A percentile compares a stretch with the other conserved stretches of the same genome.
These are phyloP conservation scores for Echinops telfairi DNA, from an alignment of 2,113 vertebrate genomes.

Conservation along the genomic window DNA sequence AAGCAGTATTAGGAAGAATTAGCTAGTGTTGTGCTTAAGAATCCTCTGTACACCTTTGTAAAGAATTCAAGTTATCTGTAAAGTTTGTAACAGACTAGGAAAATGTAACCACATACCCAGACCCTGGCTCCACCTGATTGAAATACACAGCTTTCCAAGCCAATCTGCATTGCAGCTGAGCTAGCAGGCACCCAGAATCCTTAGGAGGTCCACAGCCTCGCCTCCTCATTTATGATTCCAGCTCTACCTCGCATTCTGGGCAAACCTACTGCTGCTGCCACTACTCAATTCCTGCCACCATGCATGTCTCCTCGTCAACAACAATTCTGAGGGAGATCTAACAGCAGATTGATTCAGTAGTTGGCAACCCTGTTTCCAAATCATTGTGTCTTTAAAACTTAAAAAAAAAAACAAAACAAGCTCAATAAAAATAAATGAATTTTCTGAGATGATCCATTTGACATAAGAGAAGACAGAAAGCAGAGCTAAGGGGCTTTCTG, in stretches of 20 bases:
- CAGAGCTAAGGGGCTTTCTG: background rate
- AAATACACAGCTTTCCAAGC: background rate
- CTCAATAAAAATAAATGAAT: background rate
- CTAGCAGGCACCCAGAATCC: background rate
- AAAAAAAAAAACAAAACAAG: background rate
- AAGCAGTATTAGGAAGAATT: conserved; percentile 45
- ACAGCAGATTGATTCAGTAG: background rate
- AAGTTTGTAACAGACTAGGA: background rate
- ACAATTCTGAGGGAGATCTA: conserved; percentile 7
- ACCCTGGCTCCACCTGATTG: background rate
- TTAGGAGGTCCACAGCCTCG: background rate
- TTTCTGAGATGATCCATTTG: background rate
- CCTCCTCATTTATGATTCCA: background rate
- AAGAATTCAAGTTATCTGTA: conserved; percentile 37
- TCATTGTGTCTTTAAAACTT: too few relatives aligned
- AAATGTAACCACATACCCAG: background rate
- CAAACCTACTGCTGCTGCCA: background rate
- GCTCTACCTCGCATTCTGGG: background rate
- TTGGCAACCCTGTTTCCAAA: background rate
- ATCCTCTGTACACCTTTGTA: background rate
- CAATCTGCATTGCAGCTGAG: conserved; percentile 20
- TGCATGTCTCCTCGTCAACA: background rate
- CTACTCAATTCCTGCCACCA: conserved; percentile 30
- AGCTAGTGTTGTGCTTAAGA: background rate
- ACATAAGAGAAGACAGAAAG: background rate